Percentiles rank a stretch among this genome's conserved stretches.
These are phyloP conservation scores for Fregetta grallaria DNA, from an alignment of 2,113 vertebrate species.

Conservation along the genomic window DNA sequence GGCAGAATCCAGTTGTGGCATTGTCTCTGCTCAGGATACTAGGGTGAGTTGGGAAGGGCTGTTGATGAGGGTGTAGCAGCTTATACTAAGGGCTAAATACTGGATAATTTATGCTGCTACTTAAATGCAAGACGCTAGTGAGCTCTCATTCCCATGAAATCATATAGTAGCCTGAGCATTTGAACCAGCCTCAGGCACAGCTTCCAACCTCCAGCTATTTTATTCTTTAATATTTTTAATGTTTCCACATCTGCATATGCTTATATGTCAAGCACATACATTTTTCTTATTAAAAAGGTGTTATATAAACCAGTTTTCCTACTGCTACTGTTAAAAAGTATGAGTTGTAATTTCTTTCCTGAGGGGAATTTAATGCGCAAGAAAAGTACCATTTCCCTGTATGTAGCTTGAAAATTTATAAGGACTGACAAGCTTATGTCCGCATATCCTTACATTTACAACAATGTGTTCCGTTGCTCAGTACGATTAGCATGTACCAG, in stretches of 20 bases:
- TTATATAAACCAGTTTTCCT: background rate
- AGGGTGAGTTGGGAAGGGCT: background rate
- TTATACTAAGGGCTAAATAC: background rate
- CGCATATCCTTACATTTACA: background rate
- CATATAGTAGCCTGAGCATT: background rate
- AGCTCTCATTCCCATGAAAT: background rate
- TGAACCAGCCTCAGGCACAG: background rate
- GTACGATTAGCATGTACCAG: background rate
- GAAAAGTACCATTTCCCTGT: background rate
- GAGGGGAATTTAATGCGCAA: background rate
- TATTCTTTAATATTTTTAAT: background rate
- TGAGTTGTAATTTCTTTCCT: background rate
- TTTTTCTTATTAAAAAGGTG: background rate
- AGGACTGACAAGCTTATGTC: conserved; percentile 2
- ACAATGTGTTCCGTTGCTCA: background rate
- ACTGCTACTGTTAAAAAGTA: background rate
- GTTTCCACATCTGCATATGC: background rate
- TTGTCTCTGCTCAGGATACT: background rate
- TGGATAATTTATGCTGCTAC: background rate
- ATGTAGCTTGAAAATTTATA: background rate
- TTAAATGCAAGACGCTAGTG: background rate
- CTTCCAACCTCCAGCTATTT: background rate
- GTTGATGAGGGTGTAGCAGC: background rate
- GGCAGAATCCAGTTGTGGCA: background rate
- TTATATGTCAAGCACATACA: background rate